A percentile compares a stretch with the other conserved stretches of the same genome.
Conservation (phyloP, 92 coral and sea anemone species). For the Parazoanthus swiftii region DNA sequence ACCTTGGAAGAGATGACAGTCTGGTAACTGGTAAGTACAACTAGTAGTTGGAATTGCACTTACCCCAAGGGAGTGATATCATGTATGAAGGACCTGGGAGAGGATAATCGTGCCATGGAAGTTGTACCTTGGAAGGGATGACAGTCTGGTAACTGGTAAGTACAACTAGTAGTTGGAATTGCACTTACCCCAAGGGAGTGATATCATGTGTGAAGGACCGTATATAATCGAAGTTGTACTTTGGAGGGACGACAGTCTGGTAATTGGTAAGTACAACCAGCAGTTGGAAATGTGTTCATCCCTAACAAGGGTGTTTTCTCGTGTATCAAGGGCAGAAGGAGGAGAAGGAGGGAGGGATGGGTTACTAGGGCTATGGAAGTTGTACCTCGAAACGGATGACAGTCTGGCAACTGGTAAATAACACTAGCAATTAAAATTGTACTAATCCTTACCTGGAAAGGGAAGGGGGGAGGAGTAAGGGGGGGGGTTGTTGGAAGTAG, state of each 20-base stretch:
- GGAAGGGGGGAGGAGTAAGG: too few relatives aligned
- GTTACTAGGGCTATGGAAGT: too few relatives aligned
- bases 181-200: background rate
- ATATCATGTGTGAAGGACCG: too few relatives aligned
- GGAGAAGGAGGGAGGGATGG: too few relatives aligned
- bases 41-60: too few relatives aligned
- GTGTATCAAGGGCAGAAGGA: too few relatives aligned
- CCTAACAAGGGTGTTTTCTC: background rate
- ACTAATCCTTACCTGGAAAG: too few relatives aligned
- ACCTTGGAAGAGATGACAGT: constrained; percentile 84
- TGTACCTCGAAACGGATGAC: constrained; percentile 50
- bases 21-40: constrained; percentile 70
- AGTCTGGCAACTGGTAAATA: constrained; percentile 79
- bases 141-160: constrained; percentile 84
- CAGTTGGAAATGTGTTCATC: too few relatives aligned
- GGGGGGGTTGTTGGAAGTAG: too few relatives aligned
- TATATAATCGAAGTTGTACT: constrained; percentile 65
- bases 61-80: too few relatives aligned
- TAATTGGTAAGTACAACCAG: constrained; percentile 64
- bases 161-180: too few relatives aligned
- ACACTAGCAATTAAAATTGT: too few relatives aligned
- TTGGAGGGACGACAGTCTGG: constrained; percentile 76
- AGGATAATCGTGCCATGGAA: constrained; percentile 47
- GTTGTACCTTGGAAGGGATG: constrained; percentile 76
- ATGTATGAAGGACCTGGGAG: background rate